Base-by-base conservation (phyloP, 2,888 invertebrate genomes). In the Spisula solida region DNA sequence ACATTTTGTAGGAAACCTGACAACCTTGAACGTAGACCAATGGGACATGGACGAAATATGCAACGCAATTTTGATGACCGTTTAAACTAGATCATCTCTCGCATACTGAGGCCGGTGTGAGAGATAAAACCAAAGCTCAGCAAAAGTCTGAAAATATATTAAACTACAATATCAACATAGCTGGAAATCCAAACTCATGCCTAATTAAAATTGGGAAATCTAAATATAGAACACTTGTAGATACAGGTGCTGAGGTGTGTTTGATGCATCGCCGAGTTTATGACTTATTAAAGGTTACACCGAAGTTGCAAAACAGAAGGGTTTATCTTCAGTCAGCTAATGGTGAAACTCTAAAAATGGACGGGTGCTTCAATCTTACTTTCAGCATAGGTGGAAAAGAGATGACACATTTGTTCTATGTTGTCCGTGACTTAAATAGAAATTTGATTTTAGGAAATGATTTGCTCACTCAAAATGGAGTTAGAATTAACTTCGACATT, bases 171-270 rank as follows among this genome's bases (percentile, higher is more conserved):
- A n/a, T n/a, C n/a, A n/a, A n/a, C n/a, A n/a, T n/a, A n/a, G n/a
- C n/a, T n/a, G n/a, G n/a, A n/a, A n/a, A n/a, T n/a, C n/a, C n/a
- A n/a, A n/a, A n/a, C n/a, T n/a, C n/a, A n/a, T n/a, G n/a, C n/a
- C n/a, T n/a, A n/a, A n/a, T n/a, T n/a, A n/a, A n/a, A n/a, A n/a
- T n/a, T n/a, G n/a, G n/a, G n/a, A n/a, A n/a, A n/a, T n/a, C n/a
- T n/a, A 81, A 48, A n/a, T 56, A 34, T 56, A 55, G 55, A 34
- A 31, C 81, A n/a, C 56, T 81, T 56, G 81, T 81, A 56, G 81
- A n/a, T n/a, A n/a, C n/a, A n/a, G n/a, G n/a, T n/a, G n/a, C n/a
- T n/a, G n/a, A n/a, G n/a, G n/a, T n/a, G 56, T 34, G 56, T 8
- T 34, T 81, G 34, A 81, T 81, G 60, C 81, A 81, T 56, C 6